Base-by-base conservation (phyloP, 2,797 vertebrate species). In the Neosilurus hyrtlii region DNA sequence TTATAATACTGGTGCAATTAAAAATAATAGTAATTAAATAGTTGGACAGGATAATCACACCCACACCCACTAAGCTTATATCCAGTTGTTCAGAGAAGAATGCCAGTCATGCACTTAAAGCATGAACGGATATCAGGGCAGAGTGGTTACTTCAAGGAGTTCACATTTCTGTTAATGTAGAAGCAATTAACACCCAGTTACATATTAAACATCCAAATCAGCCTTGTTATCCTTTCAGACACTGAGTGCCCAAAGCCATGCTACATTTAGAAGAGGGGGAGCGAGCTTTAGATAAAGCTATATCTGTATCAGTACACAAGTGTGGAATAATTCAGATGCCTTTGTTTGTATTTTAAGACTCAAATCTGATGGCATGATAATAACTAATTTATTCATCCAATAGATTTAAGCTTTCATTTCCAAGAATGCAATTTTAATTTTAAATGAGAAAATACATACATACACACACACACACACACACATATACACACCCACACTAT, bases 291-390 rank as follows among this genome's bases (percentile, higher is more conserved):
- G 56, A 15, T 75, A 75, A 75, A 20, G 11, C 30, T 37, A 37
- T 8, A 61, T 30, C 30, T 1, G 26, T 35, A 56, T 57, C 52
- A 30, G 2, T 56, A 30, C 9, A 30, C 24, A 22, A 75, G 26
- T 74, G 10, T 22, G 18, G 54, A 72, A 62, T 63, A 52, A 52
- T 61, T 62, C 71, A 65, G 57, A 82, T 16, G 56, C 59, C 52
- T 77, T 12, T 24, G 43, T 49, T 9, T 56, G 24, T 2, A 57
- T 74, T 74, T 35, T 83, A 52, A 79, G 77, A 80, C 30, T 18
- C 30, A 43, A 56, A 76, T 56, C 4, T 67, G 70, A 54, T 54
- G 15, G 70, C 4, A 54, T 26, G n/a, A 2, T 54, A 22, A n/a
- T n/a, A 66, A 74, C 14, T 51, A 37, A 56, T 56, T 43, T 43